These are phyloP conservation scores for Crambe crambe DNA, from an alignment of 37 sponge, comb jelly and placozoan species.

Conservation along the genomic window DNA sequence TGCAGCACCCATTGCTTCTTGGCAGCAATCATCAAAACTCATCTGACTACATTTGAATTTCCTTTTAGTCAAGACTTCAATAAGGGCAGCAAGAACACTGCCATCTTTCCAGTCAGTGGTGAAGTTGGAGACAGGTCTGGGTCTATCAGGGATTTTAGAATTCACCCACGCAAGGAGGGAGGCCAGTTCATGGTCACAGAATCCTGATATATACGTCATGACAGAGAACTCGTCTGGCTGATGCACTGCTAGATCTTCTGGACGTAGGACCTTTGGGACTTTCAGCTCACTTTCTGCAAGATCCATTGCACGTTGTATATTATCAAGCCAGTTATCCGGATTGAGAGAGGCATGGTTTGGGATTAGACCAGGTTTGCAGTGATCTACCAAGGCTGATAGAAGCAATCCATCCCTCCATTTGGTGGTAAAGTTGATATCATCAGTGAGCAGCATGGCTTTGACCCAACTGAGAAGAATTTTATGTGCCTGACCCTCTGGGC, in stretches of 20 bases:
- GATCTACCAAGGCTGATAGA: conserved; percentile 73
- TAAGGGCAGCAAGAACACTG: conserved; percentile 68
- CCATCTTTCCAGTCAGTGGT: conserved; percentile 84
- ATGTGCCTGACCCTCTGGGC: conserved; percentile 38
- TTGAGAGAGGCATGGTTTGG: conserved; percentile 69
- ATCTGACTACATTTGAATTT: conserved; percentile 48
- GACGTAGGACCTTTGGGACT: conserved; percentile 65
- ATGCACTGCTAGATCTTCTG: conserved; percentile 64
- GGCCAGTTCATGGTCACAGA: conserved; percentile 69
- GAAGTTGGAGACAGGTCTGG: conserved; percentile 74
- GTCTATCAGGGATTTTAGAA: conserved; percentile 63
- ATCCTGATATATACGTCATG: conserved; percentile 90
- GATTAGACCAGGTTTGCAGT: conserved; percentile 77
- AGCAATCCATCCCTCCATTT: conserved; percentile 77
- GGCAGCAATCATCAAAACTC: conserved; percentile 41
- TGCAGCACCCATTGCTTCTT: conserved; percentile 66
- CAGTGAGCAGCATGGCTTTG: conserved; percentile 46
- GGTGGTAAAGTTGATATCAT: conserved; percentile 63
- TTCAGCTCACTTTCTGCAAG: conserved; percentile 72
- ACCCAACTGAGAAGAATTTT: conserved; percentile 75
- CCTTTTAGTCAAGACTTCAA: conserved; percentile 63
- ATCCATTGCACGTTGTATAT: conserved; percentile 65
- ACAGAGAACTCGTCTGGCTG: conserved; percentile 83
- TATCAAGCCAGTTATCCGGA: conserved; percentile 57
- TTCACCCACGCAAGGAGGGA: conserved; percentile 77